These are phyloP conservation scores for Coenobita brevimanus DNA, from an alignment of 1,140 invertebrate species.

Conservation along the genomic window DNA sequence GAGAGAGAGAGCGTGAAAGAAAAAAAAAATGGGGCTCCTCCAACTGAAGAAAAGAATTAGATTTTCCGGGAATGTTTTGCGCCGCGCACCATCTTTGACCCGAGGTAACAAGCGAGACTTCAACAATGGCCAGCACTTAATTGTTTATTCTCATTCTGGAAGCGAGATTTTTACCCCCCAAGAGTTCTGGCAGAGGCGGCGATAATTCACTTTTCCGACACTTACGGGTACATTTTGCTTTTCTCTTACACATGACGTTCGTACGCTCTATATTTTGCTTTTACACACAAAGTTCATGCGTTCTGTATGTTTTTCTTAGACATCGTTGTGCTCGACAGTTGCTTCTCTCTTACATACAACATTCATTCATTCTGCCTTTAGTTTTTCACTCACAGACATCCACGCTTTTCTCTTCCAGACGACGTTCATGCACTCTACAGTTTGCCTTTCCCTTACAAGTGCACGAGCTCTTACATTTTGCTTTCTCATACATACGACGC, in stretches of 20 bases:
- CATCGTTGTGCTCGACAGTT: too few species aligned
- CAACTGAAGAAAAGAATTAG: slow-evolving; percentile 39
- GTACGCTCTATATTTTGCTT: slow-evolving; percentile 14
- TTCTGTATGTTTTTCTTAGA: too few species aligned
- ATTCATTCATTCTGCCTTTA: background rate
- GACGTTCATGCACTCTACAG: background rate
- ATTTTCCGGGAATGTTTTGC: slow-evolving; percentile 52
- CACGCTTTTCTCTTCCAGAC: slow-evolving; percentile 9
- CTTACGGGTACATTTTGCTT: background rate
- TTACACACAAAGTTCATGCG: too few species aligned
- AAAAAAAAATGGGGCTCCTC: slow-evolving; percentile 11
- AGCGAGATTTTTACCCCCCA: background rate
- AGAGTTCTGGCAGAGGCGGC: background rate
- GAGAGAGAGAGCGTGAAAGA: background rate
- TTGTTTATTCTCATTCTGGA: slow-evolving; percentile 50
- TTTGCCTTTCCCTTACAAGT: too few species aligned
- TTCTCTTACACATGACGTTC: slow-evolving; percentile 12
- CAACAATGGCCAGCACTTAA: slow-evolving; percentile 60
- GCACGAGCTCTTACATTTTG: too few species aligned
- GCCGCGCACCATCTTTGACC: slow-evolving; percentile 41
- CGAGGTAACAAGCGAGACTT: slow-evolving; percentile 40
- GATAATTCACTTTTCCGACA: slow-evolving; percentile 33
- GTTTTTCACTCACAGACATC: background rate
- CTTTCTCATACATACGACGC: too few species aligned
- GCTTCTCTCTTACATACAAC: background rate